Evolutionary conservation across 2,888 invertebrate species (phyloP).

Genomic region (Cataglyphis altisquamis): DNA sequence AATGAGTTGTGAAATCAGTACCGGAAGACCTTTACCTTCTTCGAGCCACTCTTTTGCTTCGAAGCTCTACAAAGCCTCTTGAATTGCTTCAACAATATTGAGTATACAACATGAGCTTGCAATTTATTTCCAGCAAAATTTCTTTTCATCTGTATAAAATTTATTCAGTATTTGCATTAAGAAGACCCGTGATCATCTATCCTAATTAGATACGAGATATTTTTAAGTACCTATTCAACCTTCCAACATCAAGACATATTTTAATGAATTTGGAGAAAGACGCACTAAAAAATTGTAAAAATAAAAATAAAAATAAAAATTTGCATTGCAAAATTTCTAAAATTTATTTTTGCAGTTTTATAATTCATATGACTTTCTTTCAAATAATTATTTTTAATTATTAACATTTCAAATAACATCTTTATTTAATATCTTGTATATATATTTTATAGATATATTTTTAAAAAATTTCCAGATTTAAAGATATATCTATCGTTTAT

Average conservation of each 20-base stretch:
- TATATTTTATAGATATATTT: not conserved
- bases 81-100: slow-evolving; percentile 43
- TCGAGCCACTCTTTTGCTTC: slow-evolving; percentile 7
- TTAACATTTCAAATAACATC: not conserved
- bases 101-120: slow-evolving; percentile 24
- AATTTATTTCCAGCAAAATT: slow-evolving; percentile 47
- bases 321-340: not conserved
- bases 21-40: slow-evolving; percentile 37
- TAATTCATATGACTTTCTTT: not conserved
- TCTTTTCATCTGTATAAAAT: slow-evolving; percentile 42
- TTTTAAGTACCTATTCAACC: slow-evolving; percentile 7
- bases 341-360: not conserved
- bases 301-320: no score
- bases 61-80: slow-evolving; percentile 25
- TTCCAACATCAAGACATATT: not conserved
- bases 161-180: slow-evolving; percentile 56
- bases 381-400: not conserved
- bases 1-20: slow-evolving; percentile 34
- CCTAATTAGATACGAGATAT: slow-evolving; percentile 60
- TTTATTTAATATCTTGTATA: not conserved
- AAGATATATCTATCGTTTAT: not conserved
- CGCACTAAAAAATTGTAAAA: not conserved
- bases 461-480: not conserved
- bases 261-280: not conserved
- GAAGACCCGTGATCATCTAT: slow-evolving; percentile 55